These are phyloP conservation scores for Poecilobothrus nobilitatus DNA, from an alignment of 2,888 invertebrate genomes.

Conservation along the genomic window DNA sequence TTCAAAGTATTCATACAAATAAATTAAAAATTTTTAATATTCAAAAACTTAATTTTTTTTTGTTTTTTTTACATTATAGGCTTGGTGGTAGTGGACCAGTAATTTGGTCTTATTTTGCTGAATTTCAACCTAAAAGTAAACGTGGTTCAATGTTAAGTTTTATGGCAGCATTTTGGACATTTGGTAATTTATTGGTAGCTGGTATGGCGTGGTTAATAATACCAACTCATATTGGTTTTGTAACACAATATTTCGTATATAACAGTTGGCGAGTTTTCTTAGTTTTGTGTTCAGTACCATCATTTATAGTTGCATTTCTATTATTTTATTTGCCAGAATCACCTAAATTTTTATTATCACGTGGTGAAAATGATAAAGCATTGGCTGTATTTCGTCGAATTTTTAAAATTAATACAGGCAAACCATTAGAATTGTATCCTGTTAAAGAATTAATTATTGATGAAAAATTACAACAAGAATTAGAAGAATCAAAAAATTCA, in stretches of 20 bases:
- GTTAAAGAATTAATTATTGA: slow-evolving; percentile 62
- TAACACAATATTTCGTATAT: slow-evolving; percentile 62
- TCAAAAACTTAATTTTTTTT: neutral
- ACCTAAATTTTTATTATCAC: slow-evolving; percentile 76
- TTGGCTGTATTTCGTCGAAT: slow-evolving; percentile 72
- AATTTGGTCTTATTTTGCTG: slow-evolving; percentile 91
- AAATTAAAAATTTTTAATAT: neutral
- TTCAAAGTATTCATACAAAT: too few species aligned
- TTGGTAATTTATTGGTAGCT: slow-evolving; percentile 86
- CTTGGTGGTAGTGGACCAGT: slow-evolving; percentile 60
- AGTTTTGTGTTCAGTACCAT: slow-evolving; percentile 78
- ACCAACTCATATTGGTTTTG: slow-evolving; percentile 60
- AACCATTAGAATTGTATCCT: slow-evolving; percentile 63
- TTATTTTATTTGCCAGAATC: slow-evolving; percentile 82
- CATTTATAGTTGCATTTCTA: slow-evolving; percentile 74
- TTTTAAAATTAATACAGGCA: slow-evolving; percentile 72
- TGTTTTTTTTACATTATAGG: slow-evolving; percentile 25
- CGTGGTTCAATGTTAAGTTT: slow-evolving; percentile 87
- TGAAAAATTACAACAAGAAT: slow-evolving; percentile 43
- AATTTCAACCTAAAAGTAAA: slow-evolving; percentile 85
- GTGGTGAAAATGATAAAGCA: slow-evolving; percentile 71
- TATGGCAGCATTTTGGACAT: slow-evolving; percentile 93
- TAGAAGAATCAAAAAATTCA: slow-evolving; percentile 44
- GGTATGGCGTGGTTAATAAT: slow-evolving; percentile 71
- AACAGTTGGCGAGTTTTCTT: slow-evolving; percentile 91